Base-by-base conservation (phyloP, 1,140 invertebrate genomes). In the Zaprionus ghesquierei region DNA sequence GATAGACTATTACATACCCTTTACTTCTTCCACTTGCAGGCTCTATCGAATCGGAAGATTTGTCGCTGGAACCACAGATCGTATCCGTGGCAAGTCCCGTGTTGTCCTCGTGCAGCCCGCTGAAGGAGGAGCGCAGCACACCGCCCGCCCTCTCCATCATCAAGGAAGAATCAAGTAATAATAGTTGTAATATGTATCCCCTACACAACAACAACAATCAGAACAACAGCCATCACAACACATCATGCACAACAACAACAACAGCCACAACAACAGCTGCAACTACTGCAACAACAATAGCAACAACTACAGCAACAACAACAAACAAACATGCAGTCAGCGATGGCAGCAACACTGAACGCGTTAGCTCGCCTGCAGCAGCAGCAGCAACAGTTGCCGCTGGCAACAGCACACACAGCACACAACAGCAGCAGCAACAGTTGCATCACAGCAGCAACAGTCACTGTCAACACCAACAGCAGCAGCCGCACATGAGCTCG, bases 1-100 rank as follows among this genome's bases (percentile, higher is more conserved):
- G 13, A 13, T 18, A 29, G 41, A 27, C 63, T 77, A 69, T 25
- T 20, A 5, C 15, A 33, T 50, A 55, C 6, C 10, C 35, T 66
- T 44, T 33, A 18, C 27, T 50, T 10, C 13, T 71, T 55, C 18
- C 0, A 63, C 85, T 93, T 95, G 13, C 93, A 97, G 96, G 96
- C 92, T 95, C 95, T 68, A 93, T 97, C 92, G 94, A 96, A 78
- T 95, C 95, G 41, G 95, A 96, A 89, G 96, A 96, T 89, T 92
- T 96, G 23, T 95, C 95, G 1, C 92, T 96, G 86, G 95, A 95
- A 63, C 94, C 94, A 44, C 87, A 93, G 72, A 69, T 86, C 25
- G 51, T 86, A 12, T 86, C 91, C 75, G 81, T 93, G 84, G 75
- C 93, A 73, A 92, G 86, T 90, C 90, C 85, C 56, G 92, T 80